Conservation (phyloP, 2,113 vertebrate genomes). For the Shinisaurus crocodilurus region DNA sequence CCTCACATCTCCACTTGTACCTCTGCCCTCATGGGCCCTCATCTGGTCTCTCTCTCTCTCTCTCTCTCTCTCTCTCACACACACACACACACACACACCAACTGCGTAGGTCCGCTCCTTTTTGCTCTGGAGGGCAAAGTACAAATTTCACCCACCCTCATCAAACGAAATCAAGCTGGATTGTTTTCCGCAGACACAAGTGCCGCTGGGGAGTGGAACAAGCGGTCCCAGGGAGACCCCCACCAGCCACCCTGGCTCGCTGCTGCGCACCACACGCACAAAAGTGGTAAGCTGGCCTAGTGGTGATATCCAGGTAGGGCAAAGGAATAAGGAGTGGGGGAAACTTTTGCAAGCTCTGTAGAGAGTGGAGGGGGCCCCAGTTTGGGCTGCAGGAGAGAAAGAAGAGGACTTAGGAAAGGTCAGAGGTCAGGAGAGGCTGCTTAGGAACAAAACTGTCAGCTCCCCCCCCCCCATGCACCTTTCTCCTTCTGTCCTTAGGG, state of each 20-base stretch:
- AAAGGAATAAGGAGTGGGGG: too few relatives aligned
- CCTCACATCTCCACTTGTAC: too few relatives aligned
- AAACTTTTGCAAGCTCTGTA: neutral
- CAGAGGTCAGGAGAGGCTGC: neutral
- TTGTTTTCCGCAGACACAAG: neutral
- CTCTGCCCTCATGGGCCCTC: neutral
- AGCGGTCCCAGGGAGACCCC: neutral
- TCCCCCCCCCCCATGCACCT: neutral
- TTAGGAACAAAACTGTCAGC: too few relatives aligned
- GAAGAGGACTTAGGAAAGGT: too few relatives aligned
- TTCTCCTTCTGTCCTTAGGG: neutral
- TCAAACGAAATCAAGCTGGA: neutral
- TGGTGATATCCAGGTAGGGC: neutral
- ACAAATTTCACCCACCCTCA: neutral
- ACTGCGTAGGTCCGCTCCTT: neutral
- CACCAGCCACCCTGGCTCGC: too few relatives aligned
- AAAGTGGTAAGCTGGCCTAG: neutral
- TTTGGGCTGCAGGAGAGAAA: neutral
- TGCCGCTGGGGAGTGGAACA: neutral
- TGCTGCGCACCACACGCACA: rapidly evolving
- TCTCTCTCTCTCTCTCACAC: neutral
- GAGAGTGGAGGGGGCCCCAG: neutral
- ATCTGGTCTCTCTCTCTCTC: neutral
- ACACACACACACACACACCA: neutral
- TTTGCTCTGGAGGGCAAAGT: constrained; percentile 1